Conservation (phyloP, 2,797 vertebrate species). For the Tamandua tetradactyla region DNA sequence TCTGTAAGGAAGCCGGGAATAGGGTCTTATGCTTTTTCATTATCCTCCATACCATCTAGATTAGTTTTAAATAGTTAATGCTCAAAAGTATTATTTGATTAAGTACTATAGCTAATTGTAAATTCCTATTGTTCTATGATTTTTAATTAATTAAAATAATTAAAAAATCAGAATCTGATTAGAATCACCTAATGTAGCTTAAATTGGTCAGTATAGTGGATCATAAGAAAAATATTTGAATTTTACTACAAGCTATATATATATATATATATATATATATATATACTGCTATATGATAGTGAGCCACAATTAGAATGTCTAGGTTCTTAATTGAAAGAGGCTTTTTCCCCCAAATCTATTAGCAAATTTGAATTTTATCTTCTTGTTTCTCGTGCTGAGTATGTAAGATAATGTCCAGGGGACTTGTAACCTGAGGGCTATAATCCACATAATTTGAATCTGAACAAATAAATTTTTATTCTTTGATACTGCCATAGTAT, state of each 20-base stretch:
- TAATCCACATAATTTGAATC: background rate
- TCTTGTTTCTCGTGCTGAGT: background rate
- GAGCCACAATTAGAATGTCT: constrained; percentile 1
- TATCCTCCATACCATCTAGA: background rate
- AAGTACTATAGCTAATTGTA: background rate
- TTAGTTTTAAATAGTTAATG: constrained; percentile 1
- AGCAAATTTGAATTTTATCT: background rate
- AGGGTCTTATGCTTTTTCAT: background rate
- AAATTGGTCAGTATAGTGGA: background rate
- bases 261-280: background rate
- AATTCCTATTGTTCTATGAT: background rate
- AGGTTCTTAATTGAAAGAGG: background rate
- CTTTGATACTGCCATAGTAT: background rate
- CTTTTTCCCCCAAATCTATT: background rate
- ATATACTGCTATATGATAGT: background rate
- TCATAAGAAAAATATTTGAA: background rate
- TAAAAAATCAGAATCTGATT: background rate
- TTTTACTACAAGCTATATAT: background rate
- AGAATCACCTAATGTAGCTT: background rate
- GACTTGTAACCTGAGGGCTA: background rate
- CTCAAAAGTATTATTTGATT: background rate
- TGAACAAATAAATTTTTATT: constrained; percentile 3
- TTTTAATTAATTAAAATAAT: background rate
- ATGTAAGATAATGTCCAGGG: background rate
- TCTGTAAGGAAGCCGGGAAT: background rate